Conservation (phyloP, 2,797 vertebrate species). For the Phataginus tricuspis region DNA sequence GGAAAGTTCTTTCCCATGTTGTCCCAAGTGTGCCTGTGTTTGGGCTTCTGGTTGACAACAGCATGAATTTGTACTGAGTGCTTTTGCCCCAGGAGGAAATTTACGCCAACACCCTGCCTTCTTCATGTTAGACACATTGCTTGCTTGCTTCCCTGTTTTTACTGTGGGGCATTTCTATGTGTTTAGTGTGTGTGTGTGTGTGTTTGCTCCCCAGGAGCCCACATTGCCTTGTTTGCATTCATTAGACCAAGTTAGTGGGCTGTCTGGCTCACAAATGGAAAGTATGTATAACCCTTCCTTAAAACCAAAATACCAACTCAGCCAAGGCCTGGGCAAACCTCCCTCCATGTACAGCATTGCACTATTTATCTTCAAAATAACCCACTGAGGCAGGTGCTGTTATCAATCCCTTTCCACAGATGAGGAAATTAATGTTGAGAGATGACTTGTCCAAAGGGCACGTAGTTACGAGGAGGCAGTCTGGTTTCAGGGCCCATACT, state of each 20-base stretch:
- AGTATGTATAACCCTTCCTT: not conserved
- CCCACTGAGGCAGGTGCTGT: not conserved
- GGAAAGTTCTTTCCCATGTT: conserved; percentile 53
- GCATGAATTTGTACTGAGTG: conserved; percentile 63
- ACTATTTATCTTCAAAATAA: not conserved
- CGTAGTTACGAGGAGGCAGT: not conserved
- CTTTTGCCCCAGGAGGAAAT: conserved; percentile 36
- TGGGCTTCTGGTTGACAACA: conserved; percentile 38
- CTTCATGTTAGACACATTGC: not conserved
- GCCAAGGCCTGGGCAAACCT: not conserved
- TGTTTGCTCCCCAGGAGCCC: not conserved
- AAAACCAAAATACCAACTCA: not conserved
- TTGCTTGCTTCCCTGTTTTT: conserved; percentile 58
- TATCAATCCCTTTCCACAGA: not conserved
- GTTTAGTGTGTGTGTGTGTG: not conserved
- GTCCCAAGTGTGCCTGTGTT: conserved; percentile 34
- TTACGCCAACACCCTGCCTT: conserved; percentile 21
- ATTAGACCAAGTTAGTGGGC: conserved; percentile 2
- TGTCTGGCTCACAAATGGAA: conserved; percentile 50
- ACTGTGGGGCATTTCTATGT: not conserved
- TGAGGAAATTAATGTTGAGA: not conserved
- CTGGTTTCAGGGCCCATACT: not conserved
- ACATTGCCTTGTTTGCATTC: conserved; percentile 47
- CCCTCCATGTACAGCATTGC: not conserved
- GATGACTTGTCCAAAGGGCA: not conserved